A percentile compares a stretch with the other conserved stretches of the same genome.
phyloP scores from a whole-genome alignment of 2,113 vertebrate species.

The Eira barbara region DNA sequence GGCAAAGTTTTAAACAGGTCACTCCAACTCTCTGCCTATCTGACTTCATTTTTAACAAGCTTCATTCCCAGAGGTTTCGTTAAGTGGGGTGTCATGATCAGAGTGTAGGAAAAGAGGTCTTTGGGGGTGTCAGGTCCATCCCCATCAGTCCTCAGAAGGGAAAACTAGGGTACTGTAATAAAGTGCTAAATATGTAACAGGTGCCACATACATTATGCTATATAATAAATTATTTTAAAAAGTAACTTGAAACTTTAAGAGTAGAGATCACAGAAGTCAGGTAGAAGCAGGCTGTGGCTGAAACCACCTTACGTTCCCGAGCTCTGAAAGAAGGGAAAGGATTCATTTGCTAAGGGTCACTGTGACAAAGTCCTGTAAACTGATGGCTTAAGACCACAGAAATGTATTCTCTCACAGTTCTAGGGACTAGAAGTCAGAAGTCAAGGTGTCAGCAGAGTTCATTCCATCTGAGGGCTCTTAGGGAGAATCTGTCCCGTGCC shows the following conservation, averaged over 20 bases:
- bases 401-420: not conserved
- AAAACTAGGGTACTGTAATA: not conserved
- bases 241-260: not conserved
- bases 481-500: not conserved
- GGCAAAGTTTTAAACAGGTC: not conserved
- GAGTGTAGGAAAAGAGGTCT: not conserved
- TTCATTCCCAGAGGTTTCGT: not conserved
- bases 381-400: not conserved
- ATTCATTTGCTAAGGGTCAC: not conserved
- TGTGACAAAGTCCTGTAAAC: not conserved
- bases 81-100: not conserved
- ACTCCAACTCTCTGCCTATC: not conserved
- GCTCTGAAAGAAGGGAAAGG: not conserved
- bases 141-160: not conserved
- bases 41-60: slow-evolving; percentile 1
- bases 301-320: not conserved
- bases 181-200: not conserved
- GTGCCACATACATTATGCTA: not conserved
- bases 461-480: not conserved
- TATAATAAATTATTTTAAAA: not conserved
- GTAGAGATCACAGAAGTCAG: not conserved
- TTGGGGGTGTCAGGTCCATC: not conserved
- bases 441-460: too few relatives aligned
- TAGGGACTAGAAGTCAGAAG: not conserved
- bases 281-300: not conserved